Evolutionary conservation across 2,797 vertebrate genomes (phyloP).

Genomic region (Molossus molossus): DNA sequence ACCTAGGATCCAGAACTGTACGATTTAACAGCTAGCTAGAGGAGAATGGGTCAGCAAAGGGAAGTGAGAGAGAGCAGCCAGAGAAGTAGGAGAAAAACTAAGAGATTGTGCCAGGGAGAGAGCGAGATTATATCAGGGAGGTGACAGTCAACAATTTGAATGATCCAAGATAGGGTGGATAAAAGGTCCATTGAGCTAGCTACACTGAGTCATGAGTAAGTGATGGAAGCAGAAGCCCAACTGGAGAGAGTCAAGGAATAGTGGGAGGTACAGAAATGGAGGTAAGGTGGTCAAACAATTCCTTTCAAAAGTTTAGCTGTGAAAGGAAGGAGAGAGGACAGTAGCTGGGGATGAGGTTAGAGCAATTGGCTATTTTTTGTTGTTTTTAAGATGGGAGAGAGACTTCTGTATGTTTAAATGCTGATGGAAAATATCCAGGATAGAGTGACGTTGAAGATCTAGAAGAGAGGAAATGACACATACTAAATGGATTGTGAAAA

Average conservation of each 20-base stretch:
- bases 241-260: background rate
- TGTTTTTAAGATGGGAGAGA: constrained; percentile 8
- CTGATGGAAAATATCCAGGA: background rate
- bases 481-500: background rate
- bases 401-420: background rate
- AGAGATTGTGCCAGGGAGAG: background rate
- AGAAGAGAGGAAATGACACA: background rate
- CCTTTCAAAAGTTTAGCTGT: background rate
- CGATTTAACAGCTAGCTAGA: background rate
- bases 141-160: background rate
- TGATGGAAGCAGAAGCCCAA: background rate
- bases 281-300: background rate
- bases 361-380: background rate
- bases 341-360: background rate
- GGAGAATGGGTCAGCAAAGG: background rate
- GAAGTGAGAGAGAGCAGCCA: background rate
- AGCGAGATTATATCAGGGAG: background rate
- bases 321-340: background rate
- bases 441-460: background rate
- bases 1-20: background rate
- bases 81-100: background rate
- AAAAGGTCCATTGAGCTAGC: background rate
- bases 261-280: background rate
- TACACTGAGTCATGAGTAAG: background rate
- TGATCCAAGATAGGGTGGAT: background rate